A percentile compares a stretch with the other conserved stretches of the same genome.
Evolutionary conservation across 2,888 invertebrate genomes (phyloP).

Genomic region (Euplexia lucipara): DNA sequence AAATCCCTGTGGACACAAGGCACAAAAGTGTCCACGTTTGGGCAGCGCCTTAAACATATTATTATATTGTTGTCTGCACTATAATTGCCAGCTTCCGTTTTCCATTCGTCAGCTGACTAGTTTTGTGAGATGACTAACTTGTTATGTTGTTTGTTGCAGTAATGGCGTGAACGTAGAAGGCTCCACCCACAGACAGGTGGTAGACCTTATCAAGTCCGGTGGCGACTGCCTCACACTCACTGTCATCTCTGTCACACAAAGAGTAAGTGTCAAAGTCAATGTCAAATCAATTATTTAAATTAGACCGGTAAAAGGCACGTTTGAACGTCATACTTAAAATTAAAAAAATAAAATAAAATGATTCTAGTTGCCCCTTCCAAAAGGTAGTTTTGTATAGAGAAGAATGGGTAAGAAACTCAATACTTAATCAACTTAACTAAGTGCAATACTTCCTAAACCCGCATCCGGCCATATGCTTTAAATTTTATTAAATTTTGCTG

Average conservation of each 20-base stretch:
- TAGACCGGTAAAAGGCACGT: too few relatives aligned
- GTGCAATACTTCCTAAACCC: slow-evolving; percentile 25
- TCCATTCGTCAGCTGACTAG: not conserved
- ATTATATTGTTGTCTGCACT: not conserved
- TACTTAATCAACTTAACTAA: too few relatives aligned
- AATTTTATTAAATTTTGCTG: not conserved
- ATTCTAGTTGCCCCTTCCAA: too few relatives aligned
- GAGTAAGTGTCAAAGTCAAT: too few relatives aligned
- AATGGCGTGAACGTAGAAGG: slow-evolving; percentile 99
- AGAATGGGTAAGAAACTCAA: too few relatives aligned
- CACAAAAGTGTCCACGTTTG: too few relatives aligned
- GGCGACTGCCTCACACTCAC: slow-evolving; percentile 99
- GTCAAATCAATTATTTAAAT: too few relatives aligned
- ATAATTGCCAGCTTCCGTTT: slow-evolving; percentile 4
- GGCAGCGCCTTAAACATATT: not conserved
- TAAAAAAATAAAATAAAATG: too few relatives aligned
- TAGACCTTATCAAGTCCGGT: slow-evolving; percentile 99
- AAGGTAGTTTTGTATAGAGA: too few relatives aligned
- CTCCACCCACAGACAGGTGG: slow-evolving; percentile 99
- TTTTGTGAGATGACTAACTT: slow-evolving; percentile 10
- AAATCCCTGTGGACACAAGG: too few relatives aligned
- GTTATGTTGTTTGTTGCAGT: slow-evolving; percentile 90
- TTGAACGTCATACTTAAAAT: too few relatives aligned
- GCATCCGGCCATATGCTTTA: not conserved
- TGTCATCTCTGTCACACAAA: slow-evolving; percentile 98